Percentiles rank a stretch among this genome's conserved stretches.
These are phyloP conservation scores for Meles meles DNA, from an alignment of 2,113 vertebrate genomes.

Conservation along the genomic window DNA sequence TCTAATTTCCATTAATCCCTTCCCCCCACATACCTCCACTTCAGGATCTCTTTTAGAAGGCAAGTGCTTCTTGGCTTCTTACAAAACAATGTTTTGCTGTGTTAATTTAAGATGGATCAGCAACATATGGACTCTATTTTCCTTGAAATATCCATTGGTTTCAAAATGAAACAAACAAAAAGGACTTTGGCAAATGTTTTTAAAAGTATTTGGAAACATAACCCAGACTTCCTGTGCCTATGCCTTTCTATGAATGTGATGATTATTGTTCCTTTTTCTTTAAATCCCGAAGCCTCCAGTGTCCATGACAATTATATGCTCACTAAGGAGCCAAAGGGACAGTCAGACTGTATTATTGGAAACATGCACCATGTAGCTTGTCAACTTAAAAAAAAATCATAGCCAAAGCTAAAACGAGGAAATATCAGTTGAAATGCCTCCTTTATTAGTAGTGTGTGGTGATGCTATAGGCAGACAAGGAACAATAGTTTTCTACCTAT, in stretches of 20 bases:
- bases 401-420: conserved; percentile 27
- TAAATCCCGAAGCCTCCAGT: background rate
- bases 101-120: conserved; percentile 29
- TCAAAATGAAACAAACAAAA: conserved; percentile 28
- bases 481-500: conserved; percentile 61
- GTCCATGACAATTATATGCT: background rate
- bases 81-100: conserved; percentile 27
- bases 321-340: background rate
- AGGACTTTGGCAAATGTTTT: conserved; percentile 5
- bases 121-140: conserved; percentile 36
- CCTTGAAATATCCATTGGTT: conserved; percentile 12
- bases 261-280: background rate
- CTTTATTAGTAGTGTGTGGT: conserved; percentile 68
- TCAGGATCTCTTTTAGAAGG: conserved; percentile 14
- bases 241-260: background rate
- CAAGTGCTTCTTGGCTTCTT: conserved; percentile 22
- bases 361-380: background rate
- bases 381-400: conserved; percentile 56
- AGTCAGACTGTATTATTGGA: conserved; percentile 6
- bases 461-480: conserved; percentile 45
- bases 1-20: background rate
- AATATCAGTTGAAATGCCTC: conserved; percentile 52
- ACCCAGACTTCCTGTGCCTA: background rate
- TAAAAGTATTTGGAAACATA: conserved; percentile 25
- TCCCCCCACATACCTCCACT: background rate